Base-by-base conservation (phyloP, 2,113 vertebrate species). In the Sinocyclocheilus anshuiensis region DNA sequence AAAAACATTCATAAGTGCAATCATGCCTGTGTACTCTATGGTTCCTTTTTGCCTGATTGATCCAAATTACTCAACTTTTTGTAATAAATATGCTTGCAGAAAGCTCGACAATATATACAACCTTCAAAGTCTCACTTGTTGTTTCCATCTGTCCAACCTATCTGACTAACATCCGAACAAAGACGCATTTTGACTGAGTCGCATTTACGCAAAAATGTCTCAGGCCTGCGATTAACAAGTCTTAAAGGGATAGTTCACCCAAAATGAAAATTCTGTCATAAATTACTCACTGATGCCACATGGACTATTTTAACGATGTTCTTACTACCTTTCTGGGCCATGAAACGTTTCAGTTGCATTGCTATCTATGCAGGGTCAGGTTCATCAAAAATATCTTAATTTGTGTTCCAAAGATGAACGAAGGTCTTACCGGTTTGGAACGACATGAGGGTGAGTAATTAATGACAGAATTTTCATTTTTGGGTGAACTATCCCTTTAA, bases 31-130 rank as follows among this genome's bases (percentile, higher is more conserved):
- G 95, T 97, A 94, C 94, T 94, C 95, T 97, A 94, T 95, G 93
- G 94, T 96, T 96, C 92, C 45, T 95, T 96, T 97, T 98, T 93
- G 96, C 96, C 98, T 95, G 96, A 95, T 94, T 97, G 97, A 95
- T 95, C 50, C 94, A 95, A 96, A 96, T 96, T 95, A 95, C 94
- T 97, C 95, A 71, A 96, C 95, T 95, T 98, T 98, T 98, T 98
- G 97, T 98, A 98, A 98, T 96, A 96, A 95, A 96, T 96, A 95
- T 96, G 97, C 98, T 98, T 97, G 97, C 96, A 95, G 93, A 96
- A 96, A 95, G 94, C 93, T 96, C 92, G 88, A 89, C 72, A 67
- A 87, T 90, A 84, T 81, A 82, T 83, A 85, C 84, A 88, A 85
- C 48, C 85, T 33, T 57, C 76, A 83, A 85, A 81, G 80, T 48